These are phyloP conservation scores for Aphis gossypii DNA, from an alignment of 1,140 invertebrate genomes.

Conservation along the genomic window DNA sequence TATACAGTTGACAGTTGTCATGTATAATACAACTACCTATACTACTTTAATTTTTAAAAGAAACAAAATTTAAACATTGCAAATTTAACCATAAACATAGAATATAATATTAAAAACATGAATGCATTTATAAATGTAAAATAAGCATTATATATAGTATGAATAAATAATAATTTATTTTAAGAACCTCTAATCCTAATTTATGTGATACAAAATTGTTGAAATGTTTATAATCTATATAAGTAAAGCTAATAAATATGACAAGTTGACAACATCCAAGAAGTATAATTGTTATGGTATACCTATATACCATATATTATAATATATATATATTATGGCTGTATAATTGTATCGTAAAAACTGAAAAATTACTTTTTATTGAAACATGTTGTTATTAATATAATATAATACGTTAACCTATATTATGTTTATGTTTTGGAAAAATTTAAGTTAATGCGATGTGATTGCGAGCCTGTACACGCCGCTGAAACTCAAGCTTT, in stretches of 20 bases:
- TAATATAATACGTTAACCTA: not conserved
- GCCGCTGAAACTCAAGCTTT: not conserved
- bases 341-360: not conserved
- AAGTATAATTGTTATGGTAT: not conserved
- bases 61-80: not conserved
- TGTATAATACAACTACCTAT: not conserved
- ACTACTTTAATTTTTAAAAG: not conserved
- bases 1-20: not conserved
- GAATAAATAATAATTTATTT: not conserved
- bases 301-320: no score
- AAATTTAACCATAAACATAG: not conserved
- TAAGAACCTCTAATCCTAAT: not conserved
- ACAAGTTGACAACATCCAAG: not conserved
- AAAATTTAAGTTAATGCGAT: not conserved
- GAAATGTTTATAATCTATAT: not conserved
- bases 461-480: not conserved
- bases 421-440: no score
- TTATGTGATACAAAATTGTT: not conserved
- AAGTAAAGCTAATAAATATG: not conserved
- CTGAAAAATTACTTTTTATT: not conserved
- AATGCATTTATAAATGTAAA: no score
- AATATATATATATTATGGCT: not conserved
- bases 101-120: not conserved
- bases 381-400: not conserved
- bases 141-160: not conserved